Percentiles rank a stretch among this genome's conserved stretches.
These are phyloP conservation scores for Drosophila suzukii DNA, from an alignment of 1,140 invertebrate species.

Conservation along the genomic window DNA sequence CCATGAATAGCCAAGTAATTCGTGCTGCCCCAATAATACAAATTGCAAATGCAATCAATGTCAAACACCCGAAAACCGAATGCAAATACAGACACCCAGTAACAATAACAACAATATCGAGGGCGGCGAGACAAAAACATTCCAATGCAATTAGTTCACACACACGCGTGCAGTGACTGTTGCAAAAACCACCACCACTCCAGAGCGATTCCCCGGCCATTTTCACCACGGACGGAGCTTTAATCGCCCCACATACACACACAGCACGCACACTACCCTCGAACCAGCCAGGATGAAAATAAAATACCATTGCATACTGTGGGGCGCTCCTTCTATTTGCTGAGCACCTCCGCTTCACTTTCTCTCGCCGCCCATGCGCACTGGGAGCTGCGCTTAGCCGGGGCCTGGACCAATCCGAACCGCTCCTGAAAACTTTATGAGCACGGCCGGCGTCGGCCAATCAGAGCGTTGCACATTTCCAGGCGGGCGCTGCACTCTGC, in stretches of 20 bases:
- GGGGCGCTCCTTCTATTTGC: constrained; percentile 73
- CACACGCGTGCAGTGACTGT: constrained; percentile 16
- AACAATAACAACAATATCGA: constrained; percentile 22
- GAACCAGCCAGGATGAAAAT: constrained; percentile 39
- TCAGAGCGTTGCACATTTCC: constrained; percentile 71
- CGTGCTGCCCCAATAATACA: constrained; percentile 47
- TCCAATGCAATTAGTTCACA: constrained; percentile 60
- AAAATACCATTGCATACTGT: constrained; percentile 36
- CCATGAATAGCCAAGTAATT: not conserved
- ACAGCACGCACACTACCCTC: constrained; percentile 12
- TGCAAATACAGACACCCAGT: constrained; percentile 46
- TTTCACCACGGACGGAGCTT: constrained; percentile 76
- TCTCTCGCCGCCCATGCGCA: constrained; percentile 69
- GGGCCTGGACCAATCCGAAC: constrained; percentile 56
- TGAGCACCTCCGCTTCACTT: constrained; percentile 52
- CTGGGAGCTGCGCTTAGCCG: constrained; percentile 61
- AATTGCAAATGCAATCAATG: constrained; percentile 52
- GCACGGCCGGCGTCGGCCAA: constrained; percentile 45
- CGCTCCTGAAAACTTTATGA: constrained; percentile 56
- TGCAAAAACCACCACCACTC: constrained; percentile 65
- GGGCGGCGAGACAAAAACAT: constrained; percentile 33
- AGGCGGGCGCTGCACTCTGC: constrained; percentile 50
- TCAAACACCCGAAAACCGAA: constrained; percentile 25
- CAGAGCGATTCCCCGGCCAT: constrained; percentile 52
- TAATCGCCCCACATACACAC: constrained; percentile 40